Base-by-base conservation (phyloP, 2,888 invertebrate genomes). In the Unio delphinus region DNA sequence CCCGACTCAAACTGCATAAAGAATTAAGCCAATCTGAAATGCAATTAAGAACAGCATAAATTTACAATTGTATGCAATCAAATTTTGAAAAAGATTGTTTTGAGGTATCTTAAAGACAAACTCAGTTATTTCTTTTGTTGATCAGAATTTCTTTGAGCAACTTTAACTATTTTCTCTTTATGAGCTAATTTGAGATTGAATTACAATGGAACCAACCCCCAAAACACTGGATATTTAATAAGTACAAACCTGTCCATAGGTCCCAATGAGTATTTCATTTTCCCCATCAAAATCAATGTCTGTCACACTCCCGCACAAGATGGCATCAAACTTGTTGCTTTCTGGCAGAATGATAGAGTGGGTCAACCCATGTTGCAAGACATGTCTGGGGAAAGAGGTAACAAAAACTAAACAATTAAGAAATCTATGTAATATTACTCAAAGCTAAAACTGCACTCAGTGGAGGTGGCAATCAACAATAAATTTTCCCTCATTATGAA, bases 281-380 rank as follows among this genome's bases (percentile, higher is more conserved):
- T 91, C 88, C 1, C 94, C 93, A 89, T 94, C 94, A 91, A 94
- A 93, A 88, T 94, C 93, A 65, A 94, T 90, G 87, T 94, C 94
- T 8, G 92, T 92, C 18, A 93, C 91, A 83, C 92, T 92, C 55
- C 92, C 92, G 80, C 93, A 93, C n/a, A 93, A 89, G 57, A 93
- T 91, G 72, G 92, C 91, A 84, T 93, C 93, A 76, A 91, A 92
- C 59, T 90, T 88, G 77, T 93, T 92, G 80, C 92, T 93, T 60
- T 88, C 87, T 26, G 89, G 89, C 8, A 92, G 79, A 18, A 86
- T 74, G 28, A 86, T 69, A 7, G 84, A 82, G 59, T 85, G 84
- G 34, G 77, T 79, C 61, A 90, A 81, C 5, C 85, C 86, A 70
- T 85, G 80, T 67, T 82, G 80, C 26, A 89, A 64, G 0, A 91